Conservation (phyloP, 2,888 invertebrate species). For the Drosophila hamatofila region DNA sequence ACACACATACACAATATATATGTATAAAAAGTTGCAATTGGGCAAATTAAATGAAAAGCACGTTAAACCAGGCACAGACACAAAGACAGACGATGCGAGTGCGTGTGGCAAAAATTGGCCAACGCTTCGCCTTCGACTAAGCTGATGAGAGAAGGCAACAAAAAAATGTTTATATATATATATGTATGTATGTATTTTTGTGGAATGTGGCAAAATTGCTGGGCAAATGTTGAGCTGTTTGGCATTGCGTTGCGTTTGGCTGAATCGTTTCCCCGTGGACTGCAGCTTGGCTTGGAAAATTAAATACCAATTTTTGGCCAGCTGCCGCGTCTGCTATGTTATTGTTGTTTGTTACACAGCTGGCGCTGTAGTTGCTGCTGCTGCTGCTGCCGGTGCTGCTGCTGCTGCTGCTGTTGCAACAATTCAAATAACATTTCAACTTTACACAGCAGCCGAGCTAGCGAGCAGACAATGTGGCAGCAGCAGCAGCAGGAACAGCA, state of each 20-base stretch:
- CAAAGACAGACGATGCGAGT: conserved; percentile 1
- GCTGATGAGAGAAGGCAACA: conserved; percentile 11
- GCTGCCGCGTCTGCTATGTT: conserved; percentile 31
- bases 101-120: conserved; percentile 8
- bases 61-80: conserved; percentile 15
- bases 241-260: conserved; percentile 30
- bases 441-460: conserved; percentile 43
- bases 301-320: conserved; percentile 78
- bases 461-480: conserved; percentile 62
- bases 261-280: conserved; percentile 64
- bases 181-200: conserved; percentile 6
- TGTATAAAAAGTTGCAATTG: conserved; percentile 6
- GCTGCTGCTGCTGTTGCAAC: conserved; percentile 61
- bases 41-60: conserved; percentile 51
- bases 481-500: conserved; percentile 19
- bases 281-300: conserved; percentile 74
- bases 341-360: conserved; percentile 30
- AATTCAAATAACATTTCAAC: conserved; percentile 80
- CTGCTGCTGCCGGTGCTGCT: conserved; percentile 11
- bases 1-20: background rate
- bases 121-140: conserved; percentile 15
- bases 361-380: conserved; percentile 20
- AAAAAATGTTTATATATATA: background rate
- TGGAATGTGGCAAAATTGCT: conserved; percentile 49
- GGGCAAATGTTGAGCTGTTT: conserved; percentile 36